phyloP scores from a whole-genome alignment of 2,797 vertebrate species.

The Balearica regulorum region DNA sequence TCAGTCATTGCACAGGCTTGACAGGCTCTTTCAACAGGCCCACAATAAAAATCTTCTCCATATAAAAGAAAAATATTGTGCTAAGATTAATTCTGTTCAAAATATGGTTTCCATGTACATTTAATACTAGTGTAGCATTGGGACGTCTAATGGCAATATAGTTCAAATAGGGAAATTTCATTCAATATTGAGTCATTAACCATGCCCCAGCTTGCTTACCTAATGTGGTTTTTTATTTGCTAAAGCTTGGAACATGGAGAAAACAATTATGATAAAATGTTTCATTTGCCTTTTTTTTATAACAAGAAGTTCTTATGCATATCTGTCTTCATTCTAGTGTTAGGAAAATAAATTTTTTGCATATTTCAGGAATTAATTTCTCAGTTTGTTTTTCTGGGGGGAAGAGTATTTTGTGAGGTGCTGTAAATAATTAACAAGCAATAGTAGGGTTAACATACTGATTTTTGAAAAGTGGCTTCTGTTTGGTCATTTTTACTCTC shows the following conservation, averaged over 20 bases:
- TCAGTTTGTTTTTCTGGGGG: accelerated
- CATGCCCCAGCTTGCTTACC: background rate
- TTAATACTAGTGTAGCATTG: background rate
- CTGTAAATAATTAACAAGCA: background rate
- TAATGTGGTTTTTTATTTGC: background rate
- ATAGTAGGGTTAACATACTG: background rate
- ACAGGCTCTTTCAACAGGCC: background rate
- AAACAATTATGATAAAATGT: background rate
- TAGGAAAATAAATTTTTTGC: background rate
- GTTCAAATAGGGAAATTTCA: background rate
- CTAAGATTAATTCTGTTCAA: background rate
- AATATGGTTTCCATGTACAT: background rate
- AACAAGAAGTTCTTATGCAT: background rate
- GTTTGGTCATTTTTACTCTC: background rate
- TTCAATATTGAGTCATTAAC: background rate
- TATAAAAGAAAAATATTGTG: background rate
- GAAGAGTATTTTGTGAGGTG: background rate
- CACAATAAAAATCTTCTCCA: background rate
- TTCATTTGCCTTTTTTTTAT: background rate
- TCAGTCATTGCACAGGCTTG: background rate
- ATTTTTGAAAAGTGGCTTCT: background rate
- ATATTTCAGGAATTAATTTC: background rate
- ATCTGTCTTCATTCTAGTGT: background rate
- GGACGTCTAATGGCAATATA: background rate
- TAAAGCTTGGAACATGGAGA: background rate